Base-by-base conservation (phyloP, 1,140 invertebrate genomes). In the Saccostrea glomerata region DNA sequence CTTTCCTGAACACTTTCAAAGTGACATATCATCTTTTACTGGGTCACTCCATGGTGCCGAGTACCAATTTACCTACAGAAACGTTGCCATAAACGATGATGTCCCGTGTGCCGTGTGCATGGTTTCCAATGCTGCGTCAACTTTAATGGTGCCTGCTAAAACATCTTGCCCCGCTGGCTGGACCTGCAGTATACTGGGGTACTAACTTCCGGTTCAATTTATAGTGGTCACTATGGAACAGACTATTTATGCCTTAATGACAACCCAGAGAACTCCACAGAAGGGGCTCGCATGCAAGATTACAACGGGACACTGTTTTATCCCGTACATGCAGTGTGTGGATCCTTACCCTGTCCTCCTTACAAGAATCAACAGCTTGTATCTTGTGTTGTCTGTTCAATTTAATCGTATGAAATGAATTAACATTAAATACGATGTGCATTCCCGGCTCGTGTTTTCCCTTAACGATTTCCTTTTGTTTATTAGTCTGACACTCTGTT, bases 361-460 rank as follows among this genome's bases (percentile, higher is more conserved):
- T 92, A 91, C 82, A 84, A 66, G 1, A 89, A 89, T 70, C 82
- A 88, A 25, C 82, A 54, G 3, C 56, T 87, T 30, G 25, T 92
- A 30, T 84, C 87, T n/a, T 92, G 92, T 84, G 90, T 82, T n/a
- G 91, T 92, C 25, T 92, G 92, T 54, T 89, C 90, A 17, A 89
- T 47, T 47, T 47, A 47, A 47, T 47, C 1, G 47, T 7, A 47
- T 9, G 9, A 47, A 47, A 7, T 47, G 6, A 47, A 47, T 47
- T 9, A 0, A 47, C 47, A 3, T 47, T 6, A 47, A 47, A 47
- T 47, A 0, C 6, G 5, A 7, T 7, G 47, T 47, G 9, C 47
- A 36, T 36, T 36, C 30, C 30, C 30, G 30, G 2, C 47, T 7
- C 5, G 47, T 47, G 1, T 47, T 47, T 47, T 47, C 47, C 30